Conservation (phyloP, 2,888 invertebrate species). For the Aradus depressus region DNA sequence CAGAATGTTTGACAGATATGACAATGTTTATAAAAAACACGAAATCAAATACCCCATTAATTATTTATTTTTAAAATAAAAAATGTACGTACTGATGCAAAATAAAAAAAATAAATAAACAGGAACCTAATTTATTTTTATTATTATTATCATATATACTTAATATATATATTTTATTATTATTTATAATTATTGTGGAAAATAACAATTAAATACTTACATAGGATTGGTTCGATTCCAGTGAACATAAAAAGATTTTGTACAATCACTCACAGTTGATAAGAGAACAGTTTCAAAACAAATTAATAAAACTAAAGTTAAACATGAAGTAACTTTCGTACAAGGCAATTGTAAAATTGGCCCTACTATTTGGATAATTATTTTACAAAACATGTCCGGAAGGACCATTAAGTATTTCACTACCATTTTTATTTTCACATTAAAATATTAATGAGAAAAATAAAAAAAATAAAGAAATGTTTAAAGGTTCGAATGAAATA, state of each 20-base stretch:
- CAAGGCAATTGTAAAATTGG: conserved; percentile 31
- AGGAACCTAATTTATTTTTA: not conserved
- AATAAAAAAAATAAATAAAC: not conserved
- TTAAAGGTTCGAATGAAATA: conserved; percentile 22
- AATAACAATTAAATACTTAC: conserved; percentile 39
- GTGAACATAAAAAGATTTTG: conserved; percentile 75
- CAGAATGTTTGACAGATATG: no score
- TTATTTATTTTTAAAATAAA: no score
- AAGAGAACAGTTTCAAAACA: conserved; percentile 46
- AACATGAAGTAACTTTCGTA: conserved; percentile 40
- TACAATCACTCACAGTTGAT: conserved; percentile 57
- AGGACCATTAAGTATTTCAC: conserved; percentile 31
- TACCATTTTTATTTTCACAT: conserved; percentile 31
- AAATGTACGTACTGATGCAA: no score
- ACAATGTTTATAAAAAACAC: no score
- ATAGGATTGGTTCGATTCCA: conserved; percentile 87
- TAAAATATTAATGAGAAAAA: not conserved
- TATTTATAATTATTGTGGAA: not conserved
- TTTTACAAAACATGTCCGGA: conserved; percentile 29
- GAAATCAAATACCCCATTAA: no score
- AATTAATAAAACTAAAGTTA: conserved; percentile 44
- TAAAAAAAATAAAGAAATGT: conserved; percentile 9
- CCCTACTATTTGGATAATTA: conserved; percentile 28
- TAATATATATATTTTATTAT: no score
- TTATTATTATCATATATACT: not conserved